Conservation (phyloP, 2,888 invertebrate genomes). For the Calephelis perditalis region DNA sequence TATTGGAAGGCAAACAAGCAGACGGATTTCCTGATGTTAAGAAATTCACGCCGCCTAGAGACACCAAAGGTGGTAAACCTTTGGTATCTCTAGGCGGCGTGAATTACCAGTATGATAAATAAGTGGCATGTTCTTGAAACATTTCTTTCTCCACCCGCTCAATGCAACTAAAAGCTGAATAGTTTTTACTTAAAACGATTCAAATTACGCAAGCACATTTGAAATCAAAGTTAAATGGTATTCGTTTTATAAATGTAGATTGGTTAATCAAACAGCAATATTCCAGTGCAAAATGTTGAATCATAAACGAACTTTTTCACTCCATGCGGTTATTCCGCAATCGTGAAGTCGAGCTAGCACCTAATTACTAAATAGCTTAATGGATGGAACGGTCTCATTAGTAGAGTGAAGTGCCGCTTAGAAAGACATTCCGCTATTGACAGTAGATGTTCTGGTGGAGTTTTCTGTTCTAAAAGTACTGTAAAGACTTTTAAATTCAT, state of each 20-base stretch:
- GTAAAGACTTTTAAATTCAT: constrained; percentile 16
- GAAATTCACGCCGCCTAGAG: no score
- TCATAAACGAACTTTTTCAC: constrained; percentile 21
- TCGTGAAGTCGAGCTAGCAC: constrained; percentile 44
- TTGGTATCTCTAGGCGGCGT: no score
- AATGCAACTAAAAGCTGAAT: no score
- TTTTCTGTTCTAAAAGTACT: constrained; percentile 11
- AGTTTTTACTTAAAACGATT: neutral
- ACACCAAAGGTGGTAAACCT: no score
- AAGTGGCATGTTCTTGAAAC: no score
- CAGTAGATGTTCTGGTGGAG: constrained; percentile 32
- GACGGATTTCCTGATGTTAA: no score
- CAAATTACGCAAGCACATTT: neutral
- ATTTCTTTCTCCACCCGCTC: no score
- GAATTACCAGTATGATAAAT: no score
- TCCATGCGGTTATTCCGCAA: constrained; percentile 40
- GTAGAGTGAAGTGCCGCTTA: constrained; percentile 46
- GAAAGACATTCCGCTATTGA: constrained; percentile 42
- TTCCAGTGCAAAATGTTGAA: constrained; percentile 15
- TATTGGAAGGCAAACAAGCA: no score
- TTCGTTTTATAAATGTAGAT: constrained; percentile 13
- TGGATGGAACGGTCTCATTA: constrained; percentile 62
- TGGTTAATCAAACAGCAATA: constrained; percentile 18
- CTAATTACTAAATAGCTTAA: constrained; percentile 69
- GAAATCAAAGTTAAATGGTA: neutral